Percentiles rank a stretch among this genome's conserved stretches.
phyloP scores from a whole-genome alignment of 2,113 vertebrate genomes.

The Hippocampus abdominalis region DNA sequence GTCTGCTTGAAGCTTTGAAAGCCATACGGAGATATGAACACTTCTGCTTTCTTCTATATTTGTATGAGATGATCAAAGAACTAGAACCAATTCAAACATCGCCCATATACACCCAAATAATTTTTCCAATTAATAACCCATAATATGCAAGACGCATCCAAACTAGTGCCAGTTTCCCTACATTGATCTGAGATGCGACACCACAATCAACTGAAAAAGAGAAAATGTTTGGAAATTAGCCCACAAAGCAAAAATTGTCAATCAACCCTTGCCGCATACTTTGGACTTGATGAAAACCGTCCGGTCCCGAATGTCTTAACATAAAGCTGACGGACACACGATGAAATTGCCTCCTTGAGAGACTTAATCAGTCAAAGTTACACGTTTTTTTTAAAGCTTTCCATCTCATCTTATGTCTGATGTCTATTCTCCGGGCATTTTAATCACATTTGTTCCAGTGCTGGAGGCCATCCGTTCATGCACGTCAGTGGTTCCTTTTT shows the following conservation, averaged over 20 bases:
- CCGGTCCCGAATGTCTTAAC: not conserved
- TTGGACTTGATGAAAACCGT: not conserved
- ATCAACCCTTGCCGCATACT: not conserved
- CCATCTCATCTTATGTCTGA: not conserved
- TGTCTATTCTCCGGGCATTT: not conserved
- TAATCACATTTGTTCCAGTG: conserved; percentile 16
- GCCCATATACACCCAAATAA: no score
- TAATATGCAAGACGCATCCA: no score
- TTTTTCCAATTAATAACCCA: no score
- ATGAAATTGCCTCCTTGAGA: not conserved
- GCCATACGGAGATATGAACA: no score
- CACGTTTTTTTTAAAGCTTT: not conserved
- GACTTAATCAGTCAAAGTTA: no score
- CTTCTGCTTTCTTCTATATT: no score
- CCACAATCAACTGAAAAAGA: not conserved
- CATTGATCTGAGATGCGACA: no score
- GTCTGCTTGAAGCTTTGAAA: not conserved
- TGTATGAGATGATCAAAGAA: no score
- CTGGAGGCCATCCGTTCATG: conserved; percentile 17
- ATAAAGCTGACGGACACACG: not conserved
- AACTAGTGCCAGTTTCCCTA: no score
- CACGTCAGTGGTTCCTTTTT: conserved; percentile 6
- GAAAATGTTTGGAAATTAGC: not conserved
- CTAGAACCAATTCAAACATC: no score
- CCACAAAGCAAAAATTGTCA: not conserved